Conservation (phyloP, 2,888 invertebrate genomes). For the Thelaira solivaga region DNA sequence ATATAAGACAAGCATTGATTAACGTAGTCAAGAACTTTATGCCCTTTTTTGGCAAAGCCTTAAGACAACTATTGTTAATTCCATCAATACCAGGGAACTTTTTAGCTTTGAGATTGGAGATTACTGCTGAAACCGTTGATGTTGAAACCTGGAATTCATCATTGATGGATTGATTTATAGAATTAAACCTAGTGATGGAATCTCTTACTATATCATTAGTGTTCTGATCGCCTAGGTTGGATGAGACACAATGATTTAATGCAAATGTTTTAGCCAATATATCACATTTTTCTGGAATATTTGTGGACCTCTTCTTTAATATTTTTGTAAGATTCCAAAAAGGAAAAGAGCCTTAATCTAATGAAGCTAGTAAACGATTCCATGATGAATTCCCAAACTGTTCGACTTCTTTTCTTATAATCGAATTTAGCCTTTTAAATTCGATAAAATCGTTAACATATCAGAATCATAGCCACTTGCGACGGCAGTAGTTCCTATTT, state of each 20-base stretch:
- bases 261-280: background rate
- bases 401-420: background rate
- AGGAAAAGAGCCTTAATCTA: background rate
- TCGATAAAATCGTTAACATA: too few species aligned
- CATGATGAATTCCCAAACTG: background rate
- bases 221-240: background rate
- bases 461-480: too few species aligned
- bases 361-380: background rate
- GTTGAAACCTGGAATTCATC: background rate
- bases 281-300: background rate
- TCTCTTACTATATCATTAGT: background rate
- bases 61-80: background rate
- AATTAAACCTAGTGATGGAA: background rate
- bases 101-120: background rate
- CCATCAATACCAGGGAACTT: background rate
- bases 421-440: too few species aligned
- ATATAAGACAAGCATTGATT: background rate
- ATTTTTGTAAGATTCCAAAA: conserved; percentile 19
- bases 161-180: too few species aligned
- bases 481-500: too few species aligned
- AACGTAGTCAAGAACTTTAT: background rate
- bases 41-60: background rate
- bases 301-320: background rate
- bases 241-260: background rate
- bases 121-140: background rate